phyloP scores from a whole-genome alignment of 2,113 vertebrate genomes.

The Acinonyx jubatus region DNA sequence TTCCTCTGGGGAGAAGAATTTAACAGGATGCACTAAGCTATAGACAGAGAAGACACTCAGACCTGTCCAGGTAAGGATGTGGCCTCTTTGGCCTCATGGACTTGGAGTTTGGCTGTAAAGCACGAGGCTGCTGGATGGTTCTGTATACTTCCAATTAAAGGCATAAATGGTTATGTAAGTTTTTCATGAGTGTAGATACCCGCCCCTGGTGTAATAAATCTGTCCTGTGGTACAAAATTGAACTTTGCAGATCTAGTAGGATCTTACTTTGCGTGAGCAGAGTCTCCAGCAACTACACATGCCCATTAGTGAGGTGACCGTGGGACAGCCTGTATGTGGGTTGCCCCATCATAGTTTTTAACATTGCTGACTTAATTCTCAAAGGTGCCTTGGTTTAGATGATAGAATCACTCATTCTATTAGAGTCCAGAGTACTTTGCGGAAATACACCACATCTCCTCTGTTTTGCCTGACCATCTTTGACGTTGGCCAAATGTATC shows the following conservation, averaged over 20 bases:
- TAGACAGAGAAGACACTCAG: neutral
- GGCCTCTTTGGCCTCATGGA: neutral
- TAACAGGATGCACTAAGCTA: neutral
- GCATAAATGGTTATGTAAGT: fast-evolving
- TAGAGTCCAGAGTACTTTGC: neutral
- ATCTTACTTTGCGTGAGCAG: neutral
- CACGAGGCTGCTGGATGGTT: neutral
- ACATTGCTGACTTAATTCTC: neutral
- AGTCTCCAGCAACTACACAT: neutral
- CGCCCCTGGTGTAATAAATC: neutral
- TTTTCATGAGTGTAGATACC: neutral
- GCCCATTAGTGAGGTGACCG: neutral
- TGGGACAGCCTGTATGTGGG: neutral
- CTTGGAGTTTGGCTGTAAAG: neutral
- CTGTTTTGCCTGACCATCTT: neutral
- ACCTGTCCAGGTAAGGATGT: neutral
- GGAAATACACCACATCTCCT: neutral
- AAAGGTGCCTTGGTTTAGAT: neutral
- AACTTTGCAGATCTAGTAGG: neutral
- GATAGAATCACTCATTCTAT: neutral
- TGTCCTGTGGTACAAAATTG: neutral
- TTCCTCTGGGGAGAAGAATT: neutral
- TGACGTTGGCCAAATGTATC: neutral
- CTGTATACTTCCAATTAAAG: neutral
- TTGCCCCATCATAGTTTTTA: neutral